phyloP scores from a whole-genome alignment of 1,140 invertebrate genomes.

The Neomicropteryx cornuta region DNA sequence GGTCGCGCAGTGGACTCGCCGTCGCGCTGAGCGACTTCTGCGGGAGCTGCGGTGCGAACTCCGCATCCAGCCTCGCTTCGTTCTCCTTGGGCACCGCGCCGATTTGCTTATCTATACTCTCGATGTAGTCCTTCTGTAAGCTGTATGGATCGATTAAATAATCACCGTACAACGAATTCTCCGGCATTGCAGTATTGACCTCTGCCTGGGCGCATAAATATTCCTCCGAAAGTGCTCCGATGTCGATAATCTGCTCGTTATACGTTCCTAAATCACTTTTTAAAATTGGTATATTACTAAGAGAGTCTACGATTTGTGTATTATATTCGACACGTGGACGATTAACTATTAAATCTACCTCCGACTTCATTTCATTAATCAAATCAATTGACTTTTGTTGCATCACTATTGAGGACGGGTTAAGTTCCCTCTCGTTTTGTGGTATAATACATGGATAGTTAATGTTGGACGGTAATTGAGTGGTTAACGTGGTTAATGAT shows the following conservation, averaged over 20 bases:
- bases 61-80: not conserved
- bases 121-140: conserved; percentile 7
- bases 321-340: conserved; percentile 1
- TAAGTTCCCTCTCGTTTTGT: conserved; percentile 14
- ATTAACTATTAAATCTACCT: not conserved
- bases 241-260: not conserved
- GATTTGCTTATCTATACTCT: conserved; percentile 1
- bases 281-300: conserved; percentile 2
- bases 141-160: conserved; percentile 44
- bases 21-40: conserved; percentile 33
- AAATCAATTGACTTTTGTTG: too few relatives aligned
- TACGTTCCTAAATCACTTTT: not conserved
- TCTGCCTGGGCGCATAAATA: not conserved
- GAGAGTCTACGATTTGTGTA: conserved; percentile 2
- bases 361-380: not conserved
- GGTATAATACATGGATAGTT: conserved; percentile 18
- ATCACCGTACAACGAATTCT: conserved; percentile 37
- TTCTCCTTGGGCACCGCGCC: not conserved
- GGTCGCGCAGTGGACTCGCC: conserved; percentile 28
- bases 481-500: too few relatives aligned
- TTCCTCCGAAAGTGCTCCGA: not conserved
- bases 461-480: conserved; percentile 8
- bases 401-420: conserved; percentile 19
- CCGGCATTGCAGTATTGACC: conserved; percentile 13
- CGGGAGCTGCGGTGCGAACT: not conserved